These are phyloP conservation scores for Enteromius radiatus DNA, from an alignment of 2,797 vertebrate genomes.

Conservation along the genomic window DNA sequence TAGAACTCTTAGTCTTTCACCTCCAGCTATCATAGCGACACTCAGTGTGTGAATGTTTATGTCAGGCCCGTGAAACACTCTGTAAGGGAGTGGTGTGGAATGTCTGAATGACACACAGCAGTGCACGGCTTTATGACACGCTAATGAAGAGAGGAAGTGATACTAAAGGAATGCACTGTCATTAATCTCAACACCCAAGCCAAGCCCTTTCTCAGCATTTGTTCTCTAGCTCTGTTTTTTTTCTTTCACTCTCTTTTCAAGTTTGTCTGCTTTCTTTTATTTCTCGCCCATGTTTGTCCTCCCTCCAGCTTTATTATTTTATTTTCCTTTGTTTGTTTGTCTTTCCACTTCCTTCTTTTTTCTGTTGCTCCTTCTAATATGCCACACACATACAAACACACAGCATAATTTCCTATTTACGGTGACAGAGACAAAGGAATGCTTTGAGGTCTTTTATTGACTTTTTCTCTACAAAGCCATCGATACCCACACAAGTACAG, in stretches of 20 bases:
- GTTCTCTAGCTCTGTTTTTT: conserved; percentile 20
- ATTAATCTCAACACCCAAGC: conserved; percentile 45
- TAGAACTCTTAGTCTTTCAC: conserved; percentile 3
- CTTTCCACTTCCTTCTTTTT: conserved; percentile 66
- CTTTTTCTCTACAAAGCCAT: conserved; percentile 55
- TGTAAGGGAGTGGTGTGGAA: conserved; percentile 42
- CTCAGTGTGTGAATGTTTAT: conserved; percentile 47
- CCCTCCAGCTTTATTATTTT: conserved; percentile 64
- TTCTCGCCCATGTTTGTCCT: conserved; percentile 46
- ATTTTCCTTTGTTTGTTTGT: conserved; percentile 33
- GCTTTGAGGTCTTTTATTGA: conserved; percentile 61
- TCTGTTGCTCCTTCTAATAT: conserved; percentile 44
- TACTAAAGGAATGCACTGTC: conserved; percentile 58
- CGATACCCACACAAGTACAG: conserved; percentile 53
- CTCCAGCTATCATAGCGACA: conserved; percentile 10
- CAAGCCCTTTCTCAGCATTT: conserved; percentile 48
- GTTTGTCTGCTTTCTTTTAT: conserved; percentile 60
- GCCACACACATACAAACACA: conserved; percentile 26
- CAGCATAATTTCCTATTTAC: conserved; percentile 28
- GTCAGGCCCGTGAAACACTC: conserved; percentile 1
- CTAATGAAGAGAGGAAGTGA: conserved; percentile 76
- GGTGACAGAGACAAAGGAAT: conserved; percentile 56
- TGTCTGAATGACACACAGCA: conserved; percentile 51
- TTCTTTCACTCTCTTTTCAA: conserved; percentile 33
- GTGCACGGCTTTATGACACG: conserved; percentile 70